Conservation (phyloP, 2,113 vertebrate genomes). For the Fulica atra region DNA sequence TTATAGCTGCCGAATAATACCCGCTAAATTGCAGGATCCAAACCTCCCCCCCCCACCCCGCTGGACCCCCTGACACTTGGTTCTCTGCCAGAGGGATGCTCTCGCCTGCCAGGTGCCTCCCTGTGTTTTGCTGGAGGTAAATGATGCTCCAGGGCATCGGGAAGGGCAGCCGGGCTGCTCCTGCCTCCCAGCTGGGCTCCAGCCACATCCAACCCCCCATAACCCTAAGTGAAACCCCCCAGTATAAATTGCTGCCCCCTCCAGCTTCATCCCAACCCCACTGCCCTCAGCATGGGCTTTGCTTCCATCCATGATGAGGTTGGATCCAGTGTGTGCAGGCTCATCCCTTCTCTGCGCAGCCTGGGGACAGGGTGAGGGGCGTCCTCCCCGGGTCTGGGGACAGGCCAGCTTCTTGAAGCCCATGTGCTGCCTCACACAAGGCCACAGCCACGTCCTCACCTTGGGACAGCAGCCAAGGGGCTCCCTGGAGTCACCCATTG, state of each 20-base stretch:
- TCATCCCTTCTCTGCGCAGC: background rate
- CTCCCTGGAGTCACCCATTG: background rate
- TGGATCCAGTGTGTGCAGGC: background rate
- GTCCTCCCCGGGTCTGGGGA: background rate
- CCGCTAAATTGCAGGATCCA: constrained; percentile 54
- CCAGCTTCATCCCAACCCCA: background rate
- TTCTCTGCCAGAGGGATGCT: background rate
- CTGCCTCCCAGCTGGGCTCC: background rate
- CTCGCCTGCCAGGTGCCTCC: constrained; percentile 22
- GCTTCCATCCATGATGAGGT: background rate
- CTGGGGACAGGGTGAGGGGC: background rate
- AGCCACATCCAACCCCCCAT: background rate
- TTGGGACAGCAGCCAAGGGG: rapidly evolving
- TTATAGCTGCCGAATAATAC: constrained; percentile 60
- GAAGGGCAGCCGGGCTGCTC: background rate
- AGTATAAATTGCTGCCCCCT: background rate
- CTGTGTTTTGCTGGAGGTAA: background rate
- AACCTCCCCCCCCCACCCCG: rapidly evolving
- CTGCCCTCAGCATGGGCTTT: background rate
- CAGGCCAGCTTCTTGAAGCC: background rate
- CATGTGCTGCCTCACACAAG: background rate
- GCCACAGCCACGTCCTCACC: background rate
- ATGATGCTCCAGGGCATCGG: background rate
- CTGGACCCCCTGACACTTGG: constrained; percentile 6
- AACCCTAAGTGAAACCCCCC: background rate